Evolutionary conservation across 53 echinoderm and acorn worm genomes (phyloP).

Genomic region (Mesocentrotus franciscanus): DNA sequence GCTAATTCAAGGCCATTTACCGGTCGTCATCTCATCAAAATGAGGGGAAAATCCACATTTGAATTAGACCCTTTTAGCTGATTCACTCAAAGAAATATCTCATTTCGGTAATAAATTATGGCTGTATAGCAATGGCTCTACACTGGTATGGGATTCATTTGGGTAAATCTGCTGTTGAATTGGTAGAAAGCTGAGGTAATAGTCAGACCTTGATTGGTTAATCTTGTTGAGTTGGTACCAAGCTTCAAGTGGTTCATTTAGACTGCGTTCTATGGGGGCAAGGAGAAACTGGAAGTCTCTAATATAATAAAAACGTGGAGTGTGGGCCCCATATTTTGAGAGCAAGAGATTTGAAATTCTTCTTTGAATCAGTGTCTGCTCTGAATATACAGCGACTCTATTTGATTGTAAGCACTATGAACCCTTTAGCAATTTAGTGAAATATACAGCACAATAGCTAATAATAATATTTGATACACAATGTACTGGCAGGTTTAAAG

Average conservation of each 20-base stretch:
- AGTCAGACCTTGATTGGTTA: conserved; percentile 6
- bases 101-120: conserved; percentile 46
- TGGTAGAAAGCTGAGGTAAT: conserved; percentile 34
- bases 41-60: conserved; percentile 19
- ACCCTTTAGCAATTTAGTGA: no score
- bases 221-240: background rate
- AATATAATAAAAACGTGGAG: background rate
- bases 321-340: background rate
- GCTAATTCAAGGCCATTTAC: conserved; percentile 13
- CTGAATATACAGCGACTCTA: background rate
- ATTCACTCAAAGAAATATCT: conserved; percentile 30
- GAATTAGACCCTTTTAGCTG: background rate
- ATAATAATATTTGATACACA: no score
- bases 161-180: conserved; percentile 1
- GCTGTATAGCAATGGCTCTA: background rate
- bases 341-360: background rate
- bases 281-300: background rate
- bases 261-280: background rate
- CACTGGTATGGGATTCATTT: conserved; percentile 15
- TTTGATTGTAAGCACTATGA: no score
- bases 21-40: background rate
- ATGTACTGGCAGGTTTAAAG: no score
- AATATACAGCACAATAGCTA: no score
- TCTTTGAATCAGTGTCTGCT: background rate
- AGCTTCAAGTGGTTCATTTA: conserved; percentile 43